These are phyloP conservation scores for Ctenodactylus gundi DNA, from an alignment of 2,113 vertebrate genomes.

Conservation along the genomic window DNA sequence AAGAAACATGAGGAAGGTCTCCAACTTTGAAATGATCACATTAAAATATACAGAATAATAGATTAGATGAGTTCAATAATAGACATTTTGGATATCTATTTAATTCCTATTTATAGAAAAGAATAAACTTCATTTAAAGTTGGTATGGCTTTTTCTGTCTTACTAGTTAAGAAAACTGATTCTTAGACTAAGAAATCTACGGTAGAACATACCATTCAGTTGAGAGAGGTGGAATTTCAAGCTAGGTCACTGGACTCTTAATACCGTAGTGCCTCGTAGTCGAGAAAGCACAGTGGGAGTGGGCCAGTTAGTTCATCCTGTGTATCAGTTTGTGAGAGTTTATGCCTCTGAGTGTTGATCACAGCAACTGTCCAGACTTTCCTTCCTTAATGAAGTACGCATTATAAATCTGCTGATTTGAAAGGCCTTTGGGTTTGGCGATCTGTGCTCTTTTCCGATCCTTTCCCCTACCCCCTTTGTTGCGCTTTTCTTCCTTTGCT, in stretches of 20 bases:
- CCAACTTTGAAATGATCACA: background rate
- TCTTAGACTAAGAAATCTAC: conserved; percentile 19
- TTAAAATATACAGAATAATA: background rate
- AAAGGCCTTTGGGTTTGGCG: background rate
- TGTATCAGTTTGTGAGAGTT: background rate
- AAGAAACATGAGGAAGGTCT: background rate
- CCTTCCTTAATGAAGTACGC: background rate
- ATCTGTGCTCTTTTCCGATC: background rate
- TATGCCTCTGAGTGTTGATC: background rate
- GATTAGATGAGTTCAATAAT: background rate
- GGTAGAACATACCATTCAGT: background rate
- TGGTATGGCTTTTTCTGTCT: background rate
- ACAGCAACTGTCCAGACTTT: background rate
- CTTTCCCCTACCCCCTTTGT: background rate
- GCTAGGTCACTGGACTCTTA: background rate
- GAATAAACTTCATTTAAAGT: background rate
- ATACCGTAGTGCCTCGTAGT: background rate
- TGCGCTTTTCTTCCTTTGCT: background rate
- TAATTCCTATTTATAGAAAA: background rate
- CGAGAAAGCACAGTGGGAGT: background rate
- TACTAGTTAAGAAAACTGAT: background rate
- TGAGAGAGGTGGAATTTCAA: background rate
- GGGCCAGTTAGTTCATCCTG: background rate
- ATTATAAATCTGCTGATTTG: background rate
- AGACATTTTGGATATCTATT: background rate